Conservation (phyloP, 2,113 vertebrate species). For the Halcyon malimbica region DNA sequence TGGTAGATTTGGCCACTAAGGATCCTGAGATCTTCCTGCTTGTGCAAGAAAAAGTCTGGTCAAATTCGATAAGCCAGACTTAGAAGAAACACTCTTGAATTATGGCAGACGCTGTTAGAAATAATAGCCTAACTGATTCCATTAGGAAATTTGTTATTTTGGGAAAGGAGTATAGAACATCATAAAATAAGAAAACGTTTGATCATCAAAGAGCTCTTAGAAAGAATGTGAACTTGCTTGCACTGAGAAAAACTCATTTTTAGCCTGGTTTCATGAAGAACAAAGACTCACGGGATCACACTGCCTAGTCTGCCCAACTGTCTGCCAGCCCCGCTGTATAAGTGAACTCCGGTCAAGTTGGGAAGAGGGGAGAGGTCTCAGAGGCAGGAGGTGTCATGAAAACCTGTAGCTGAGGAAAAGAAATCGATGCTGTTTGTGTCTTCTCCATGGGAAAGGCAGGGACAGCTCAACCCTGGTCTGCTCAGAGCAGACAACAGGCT, state of each 20-base stretch:
- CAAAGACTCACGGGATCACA: neutral
- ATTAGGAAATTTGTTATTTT: slow-evolving; percentile 34
- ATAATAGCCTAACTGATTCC: neutral
- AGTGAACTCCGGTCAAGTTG: neutral
- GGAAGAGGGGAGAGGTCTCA: neutral
- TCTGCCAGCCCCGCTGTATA: neutral
- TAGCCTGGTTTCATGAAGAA: slow-evolving; percentile 6
- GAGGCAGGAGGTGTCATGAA: neutral
- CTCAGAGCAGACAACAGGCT: accelerated
- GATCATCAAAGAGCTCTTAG: slow-evolving; percentile 47
- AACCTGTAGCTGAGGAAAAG: neutral
- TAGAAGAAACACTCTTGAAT: neutral
- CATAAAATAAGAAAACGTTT: slow-evolving; percentile 27
- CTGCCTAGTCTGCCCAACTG: neutral
- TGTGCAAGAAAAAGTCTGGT: neutral
- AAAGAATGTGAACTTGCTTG: slow-evolving; percentile 31
- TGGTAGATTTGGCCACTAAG: neutral
- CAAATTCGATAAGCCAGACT: neutral
- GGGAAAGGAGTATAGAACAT: neutral
- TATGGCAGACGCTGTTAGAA: neutral
- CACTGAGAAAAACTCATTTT: slow-evolving; percentile 26
- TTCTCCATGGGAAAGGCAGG: neutral
- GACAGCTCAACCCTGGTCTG: neutral
- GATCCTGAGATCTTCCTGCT: neutral
- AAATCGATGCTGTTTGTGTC: neutral